Percentiles rank a stretch among this genome's conserved stretches.
Conservation (phyloP, 2,113 vertebrate species). For the Cromileptes altivelis region DNA sequence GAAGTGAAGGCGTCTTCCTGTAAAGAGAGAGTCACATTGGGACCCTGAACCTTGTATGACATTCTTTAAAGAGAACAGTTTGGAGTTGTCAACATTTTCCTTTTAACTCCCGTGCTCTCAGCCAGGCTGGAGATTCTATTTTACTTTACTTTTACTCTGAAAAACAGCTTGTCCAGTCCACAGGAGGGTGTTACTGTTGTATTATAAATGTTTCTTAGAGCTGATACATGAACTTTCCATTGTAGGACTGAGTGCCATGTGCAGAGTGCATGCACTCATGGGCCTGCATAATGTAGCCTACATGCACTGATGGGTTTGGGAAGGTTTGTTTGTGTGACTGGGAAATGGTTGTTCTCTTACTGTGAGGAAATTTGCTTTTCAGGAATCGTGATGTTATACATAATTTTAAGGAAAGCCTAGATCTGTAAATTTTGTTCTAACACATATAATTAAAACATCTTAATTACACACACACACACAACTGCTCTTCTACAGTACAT, state of each 20-base stretch:
- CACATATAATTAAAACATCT: not conserved
- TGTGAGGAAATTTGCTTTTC: not conserved
- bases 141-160: conserved; percentile 19
- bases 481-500: too few relatives aligned
- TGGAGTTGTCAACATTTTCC: conserved; percentile 41
- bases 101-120: conserved; percentile 28
- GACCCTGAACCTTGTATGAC: conserved; percentile 16
- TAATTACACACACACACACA: not conserved
- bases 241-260: conserved; percentile 6
- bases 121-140: conserved; percentile 5
- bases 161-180: conserved; percentile 40
- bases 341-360: not conserved
- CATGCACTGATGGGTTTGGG: not conserved
- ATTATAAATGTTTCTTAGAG: conserved; percentile 36
- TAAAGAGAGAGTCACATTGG: conserved; percentile 18
- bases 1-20: conserved; percentile 24
- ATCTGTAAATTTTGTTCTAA: not conserved
- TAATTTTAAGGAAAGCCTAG: not conserved
- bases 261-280: not conserved
- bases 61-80: conserved; percentile 50
- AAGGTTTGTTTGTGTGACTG: not conserved
- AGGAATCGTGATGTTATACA: not conserved
- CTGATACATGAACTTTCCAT: conserved; percentile 33
- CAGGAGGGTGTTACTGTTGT: conserved; percentile 30
- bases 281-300: not conserved